Conservation (phyloP, 2,888 invertebrate species). For the Globia sparganii region DNA sequence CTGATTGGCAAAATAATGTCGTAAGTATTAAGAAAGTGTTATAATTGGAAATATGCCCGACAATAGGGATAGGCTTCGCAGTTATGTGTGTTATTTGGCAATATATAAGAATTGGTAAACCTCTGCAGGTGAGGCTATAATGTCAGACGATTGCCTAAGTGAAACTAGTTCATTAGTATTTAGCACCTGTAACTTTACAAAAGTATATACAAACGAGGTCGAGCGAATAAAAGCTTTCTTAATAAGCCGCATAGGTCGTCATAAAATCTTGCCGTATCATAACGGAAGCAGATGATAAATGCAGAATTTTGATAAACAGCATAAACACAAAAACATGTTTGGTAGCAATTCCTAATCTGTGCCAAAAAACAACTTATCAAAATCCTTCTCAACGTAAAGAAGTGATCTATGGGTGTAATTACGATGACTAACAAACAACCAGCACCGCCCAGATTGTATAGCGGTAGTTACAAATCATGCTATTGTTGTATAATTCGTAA, state of each 20-base stretch:
- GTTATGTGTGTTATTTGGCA: slow-evolving; percentile 7
- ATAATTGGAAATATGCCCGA: neutral
- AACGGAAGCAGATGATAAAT: neutral
- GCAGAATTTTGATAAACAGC: neutral
- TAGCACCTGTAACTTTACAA: neutral
- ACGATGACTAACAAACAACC: slow-evolving; percentile 21
- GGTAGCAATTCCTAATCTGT: neutral
- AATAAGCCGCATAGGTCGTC: neutral
- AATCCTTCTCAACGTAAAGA: neutral
- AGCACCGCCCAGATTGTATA: slow-evolving; percentile 22
- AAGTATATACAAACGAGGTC: neutral
- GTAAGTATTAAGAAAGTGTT: neutral
- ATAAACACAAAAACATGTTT: neutral
- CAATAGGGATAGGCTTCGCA: neutral
- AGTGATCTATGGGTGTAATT: slow-evolving; percentile 34
- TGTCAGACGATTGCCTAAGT: neutral
- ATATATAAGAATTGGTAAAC: neutral
- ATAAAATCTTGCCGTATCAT: neutral
- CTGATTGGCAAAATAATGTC: neutral
- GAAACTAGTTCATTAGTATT: slow-evolving; percentile 5
- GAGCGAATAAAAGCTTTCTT: neutral
- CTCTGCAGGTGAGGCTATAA: neutral
- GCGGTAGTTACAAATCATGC: slow-evolving; percentile 54
- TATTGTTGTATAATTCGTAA: slow-evolving; percentile 51
- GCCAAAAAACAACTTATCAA: neutral